These are phyloP conservation scores for Barbus barbus DNA, from an alignment of 2,113 vertebrate species.

Conservation along the genomic window DNA sequence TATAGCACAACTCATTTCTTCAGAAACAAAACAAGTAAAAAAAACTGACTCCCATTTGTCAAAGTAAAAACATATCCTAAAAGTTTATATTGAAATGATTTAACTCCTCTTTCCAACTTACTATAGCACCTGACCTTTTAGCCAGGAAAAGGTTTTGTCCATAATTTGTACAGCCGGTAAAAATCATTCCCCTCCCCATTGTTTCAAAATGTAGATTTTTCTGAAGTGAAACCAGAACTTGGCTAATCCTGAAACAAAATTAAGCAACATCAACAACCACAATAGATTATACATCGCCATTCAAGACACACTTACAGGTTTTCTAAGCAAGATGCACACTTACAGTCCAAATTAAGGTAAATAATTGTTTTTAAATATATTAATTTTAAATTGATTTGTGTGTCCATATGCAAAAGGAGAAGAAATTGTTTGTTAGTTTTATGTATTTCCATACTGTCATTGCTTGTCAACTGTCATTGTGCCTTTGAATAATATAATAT, in stretches of 20 bases:
- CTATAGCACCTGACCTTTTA: neutral
- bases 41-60: neutral
- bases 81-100: neutral
- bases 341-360: slow-evolving; percentile 43
- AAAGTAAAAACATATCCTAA: neutral
- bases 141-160: slow-evolving; percentile 60
- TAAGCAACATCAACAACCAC: slow-evolving; percentile 63
- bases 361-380: neutral
- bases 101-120: neutral
- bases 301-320: slow-evolving; percentile 17
- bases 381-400: neutral
- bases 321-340: slow-evolving; percentile 20
- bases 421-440: neutral
- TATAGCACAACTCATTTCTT: slow-evolving; percentile 27
- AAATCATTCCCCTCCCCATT: slow-evolving; percentile 60
- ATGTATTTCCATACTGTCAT: neutral
- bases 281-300: slow-evolving; percentile 42
- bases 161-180: slow-evolving; percentile 60
- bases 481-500: neutral
- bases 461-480: neutral
- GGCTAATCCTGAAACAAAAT: slow-evolving; percentile 76
- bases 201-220: slow-evolving; percentile 77
- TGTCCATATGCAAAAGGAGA: neutral
- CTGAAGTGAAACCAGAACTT: slow-evolving; percentile 83
- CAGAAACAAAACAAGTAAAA: neutral